These are phyloP conservation scores for Caenorhabditis virilis DNA, from an alignment of 2,888 invertebrate species.

Conservation along the genomic window DNA sequence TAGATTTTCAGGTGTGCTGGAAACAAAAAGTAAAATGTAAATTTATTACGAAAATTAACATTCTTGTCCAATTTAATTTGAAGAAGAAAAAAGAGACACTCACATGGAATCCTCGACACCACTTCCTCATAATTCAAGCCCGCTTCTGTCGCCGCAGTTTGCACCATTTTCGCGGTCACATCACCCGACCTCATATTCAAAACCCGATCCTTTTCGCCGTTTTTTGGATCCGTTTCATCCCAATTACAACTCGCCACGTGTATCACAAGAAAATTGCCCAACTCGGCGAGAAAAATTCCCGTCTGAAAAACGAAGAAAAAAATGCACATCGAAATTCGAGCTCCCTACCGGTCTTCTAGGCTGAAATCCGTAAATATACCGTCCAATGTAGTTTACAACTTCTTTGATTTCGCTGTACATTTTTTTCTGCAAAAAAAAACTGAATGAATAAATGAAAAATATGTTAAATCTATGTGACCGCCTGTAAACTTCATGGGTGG, in stretches of 20 bases:
- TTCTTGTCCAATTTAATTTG: slow-evolving; percentile 4
- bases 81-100: neutral
- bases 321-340: neutral
- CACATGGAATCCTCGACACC: too few species aligned
- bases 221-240: slow-evolving; percentile 26
- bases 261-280: slow-evolving; percentile 36
- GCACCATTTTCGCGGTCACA: slow-evolving; percentile 22
- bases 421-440: too few species aligned
- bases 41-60: too few species aligned
- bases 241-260: slow-evolving; percentile 27
- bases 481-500: too few species aligned
- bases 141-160: slow-evolving; percentile 19
- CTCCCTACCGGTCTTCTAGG: slow-evolving; percentile 40
- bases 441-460: too few species aligned
- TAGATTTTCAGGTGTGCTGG: slow-evolving; percentile 27
- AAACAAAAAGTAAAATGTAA: too few species aligned
- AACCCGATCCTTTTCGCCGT: slow-evolving; percentile 21
- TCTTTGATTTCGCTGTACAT: slow-evolving; percentile 53
- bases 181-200: slow-evolving; percentile 20
- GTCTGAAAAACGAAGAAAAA: slow-evolving; percentile 11
- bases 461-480: too few species aligned
- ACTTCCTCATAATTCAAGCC: slow-evolving; percentile 30
- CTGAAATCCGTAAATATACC: slow-evolving; percentile 23
- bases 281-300: slow-evolving; percentile 40
- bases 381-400: slow-evolving; percentile 43